A percentile compares a stretch with the other conserved stretches of the same genome.
These are phyloP conservation scores for Etheostoma cragini DNA, from an alignment of 2,113 vertebrate species.

Conservation along the genomic window DNA sequence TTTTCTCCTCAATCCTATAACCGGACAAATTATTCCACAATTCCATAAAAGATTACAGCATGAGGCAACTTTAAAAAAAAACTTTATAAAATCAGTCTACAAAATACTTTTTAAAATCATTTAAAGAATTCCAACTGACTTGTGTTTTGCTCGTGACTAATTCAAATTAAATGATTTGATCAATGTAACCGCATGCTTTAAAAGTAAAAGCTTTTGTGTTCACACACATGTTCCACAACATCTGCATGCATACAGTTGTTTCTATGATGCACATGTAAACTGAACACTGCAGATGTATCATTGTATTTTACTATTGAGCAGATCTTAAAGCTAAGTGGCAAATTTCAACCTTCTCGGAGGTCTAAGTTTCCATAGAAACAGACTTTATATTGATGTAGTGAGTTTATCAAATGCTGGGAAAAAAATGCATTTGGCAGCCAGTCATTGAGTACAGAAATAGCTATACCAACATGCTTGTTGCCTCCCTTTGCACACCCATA, in stretches of 20 bases:
- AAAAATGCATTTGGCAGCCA: slow-evolving; percentile 79
- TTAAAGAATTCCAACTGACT: background rate
- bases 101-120: slow-evolving; percentile 1
- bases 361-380: slow-evolving; percentile 86
- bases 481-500: slow-evolving; percentile 79
- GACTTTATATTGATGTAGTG: slow-evolving; percentile 82
- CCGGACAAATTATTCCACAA: background rate
- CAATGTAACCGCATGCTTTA: background rate
- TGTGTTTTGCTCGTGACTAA: background rate
- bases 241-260: background rate
- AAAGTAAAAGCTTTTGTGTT: background rate
- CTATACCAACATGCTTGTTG: slow-evolving; percentile 81
- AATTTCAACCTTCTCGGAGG: slow-evolving; percentile 78
- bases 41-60: background rate
- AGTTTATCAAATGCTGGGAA: slow-evolving; percentile 81
- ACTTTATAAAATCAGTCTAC: background rate
- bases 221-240: background rate
- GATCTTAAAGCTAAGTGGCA: slow-evolving; percentile 65
- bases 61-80: background rate
- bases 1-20: background rate
- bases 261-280: slow-evolving; percentile 15
- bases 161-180: background rate
- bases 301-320: slow-evolving; percentile 50
- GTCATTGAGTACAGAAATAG: slow-evolving; percentile 83
- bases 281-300: slow-evolving; percentile 33